phyloP scores from a whole-genome alignment of 1,140 invertebrate species.

The Papilio polytes region DNA sequence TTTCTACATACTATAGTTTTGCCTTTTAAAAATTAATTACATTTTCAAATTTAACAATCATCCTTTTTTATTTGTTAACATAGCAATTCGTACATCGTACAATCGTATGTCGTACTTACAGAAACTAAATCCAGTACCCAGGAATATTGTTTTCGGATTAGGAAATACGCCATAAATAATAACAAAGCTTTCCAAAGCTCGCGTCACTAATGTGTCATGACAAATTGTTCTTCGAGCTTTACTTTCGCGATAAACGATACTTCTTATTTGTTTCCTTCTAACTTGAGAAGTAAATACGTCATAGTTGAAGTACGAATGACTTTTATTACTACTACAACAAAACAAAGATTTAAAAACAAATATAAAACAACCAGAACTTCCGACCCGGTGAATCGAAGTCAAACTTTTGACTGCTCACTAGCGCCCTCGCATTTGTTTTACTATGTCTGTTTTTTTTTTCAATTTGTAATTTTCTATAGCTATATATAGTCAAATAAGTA shows the following conservation, averaged over 20 bases:
- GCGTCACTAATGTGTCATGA: conserved; percentile 12
- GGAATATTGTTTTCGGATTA: not conserved
- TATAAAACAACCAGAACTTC: no score
- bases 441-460: no score
- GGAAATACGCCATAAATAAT: not conserved
- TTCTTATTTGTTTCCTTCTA: conserved; percentile 16
- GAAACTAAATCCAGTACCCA: not conserved
- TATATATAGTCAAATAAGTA: no score
- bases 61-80: not conserved
- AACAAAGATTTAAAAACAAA: not conserved
- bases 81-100: not conserved
- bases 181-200: conserved; percentile 12
- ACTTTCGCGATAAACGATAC: conserved; percentile 22
- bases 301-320: not conserved
- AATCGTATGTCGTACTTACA: not conserved
- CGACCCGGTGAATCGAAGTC: no score
- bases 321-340: not conserved
- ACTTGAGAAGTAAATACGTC: conserved; percentile 15
- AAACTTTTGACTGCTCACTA: no score
- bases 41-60: no score
- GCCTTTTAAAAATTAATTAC: no score
- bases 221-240: conserved; percentile 22
- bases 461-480: no score
- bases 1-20: no score
- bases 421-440: no score